Evolutionary conservation across 2,888 invertebrate genomes (phyloP), one percentile per base, ranked within the genome.

Genomic region (Rotaria socialis): DNA sequence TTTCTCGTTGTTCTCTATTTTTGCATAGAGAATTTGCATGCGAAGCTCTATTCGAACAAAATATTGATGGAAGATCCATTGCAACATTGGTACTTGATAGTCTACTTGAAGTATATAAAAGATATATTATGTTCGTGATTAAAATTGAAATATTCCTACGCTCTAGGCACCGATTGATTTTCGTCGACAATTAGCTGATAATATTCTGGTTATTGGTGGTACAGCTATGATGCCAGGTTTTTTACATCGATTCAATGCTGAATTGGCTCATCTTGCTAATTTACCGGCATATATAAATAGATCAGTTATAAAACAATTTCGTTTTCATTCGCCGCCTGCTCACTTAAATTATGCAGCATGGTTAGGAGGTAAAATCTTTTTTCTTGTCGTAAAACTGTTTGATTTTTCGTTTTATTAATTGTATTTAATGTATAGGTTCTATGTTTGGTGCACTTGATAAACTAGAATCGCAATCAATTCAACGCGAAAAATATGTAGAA

Each of bases 131-230:
- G 19, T 56, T 27, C 1, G 2, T 58, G 1, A 56, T 80, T 41
- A 85, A 85, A 84, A 84, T 22, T 55, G 19, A 3, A 41, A 43
- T 85, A 47, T 22, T 84, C 74, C 16, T 47, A 85, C 35, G 88
- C 90, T 89, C 22, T 90, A 94, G 93, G 94, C 95, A 89, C 95
- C 96, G 0, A 92, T 96, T 43, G 96, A 97, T 92, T 93, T 94
- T 87, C 93, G 96, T 24, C 93, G 93, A 86, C 92, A 93, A 85
- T 92, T 98, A 74, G 94, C 95, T 0, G 94, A 94, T 90, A 96
- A 95, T 91, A 93, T 97, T 88, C 92, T 97, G 86, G 92, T 97
- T 41, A 93, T 94, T 86, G 98, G 97, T 56, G 98, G 98, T 22
- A 94, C 94, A 3, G 93, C 94, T 0, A 94, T 94, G 93, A 92